Percentiles rank a stretch among this genome's conserved stretches.
Evolutionary conservation across 2,113 vertebrate species (phyloP).

Genomic region (Oreotrochilus melanogaster): DNA sequence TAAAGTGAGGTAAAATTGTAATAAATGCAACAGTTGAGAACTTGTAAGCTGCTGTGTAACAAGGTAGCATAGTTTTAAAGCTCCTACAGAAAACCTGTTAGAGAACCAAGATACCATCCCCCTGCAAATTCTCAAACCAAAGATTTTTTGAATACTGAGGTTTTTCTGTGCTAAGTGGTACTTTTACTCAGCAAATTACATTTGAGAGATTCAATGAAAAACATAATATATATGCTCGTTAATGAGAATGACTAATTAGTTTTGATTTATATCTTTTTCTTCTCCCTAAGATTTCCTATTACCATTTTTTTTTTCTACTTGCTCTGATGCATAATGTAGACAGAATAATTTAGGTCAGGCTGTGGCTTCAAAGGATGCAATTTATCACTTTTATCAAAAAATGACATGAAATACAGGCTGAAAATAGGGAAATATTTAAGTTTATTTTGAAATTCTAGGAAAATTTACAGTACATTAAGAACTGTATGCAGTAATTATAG

Average conservation of each 20-base stretch:
- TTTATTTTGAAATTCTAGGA: slow-evolving; percentile 33
- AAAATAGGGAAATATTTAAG: not conserved
- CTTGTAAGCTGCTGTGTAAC: slow-evolving; percentile 63
- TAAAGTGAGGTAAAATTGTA: slow-evolving; percentile 63
- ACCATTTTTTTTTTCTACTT: not conserved
- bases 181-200: slow-evolving; percentile 15
- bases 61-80: slow-evolving; percentile 41
- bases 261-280: slow-evolving; percentile 36
- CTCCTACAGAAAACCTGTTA: slow-evolving; percentile 13
- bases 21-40: slow-evolving; percentile 46
- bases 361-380: slow-evolving; percentile 21
- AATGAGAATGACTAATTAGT: slow-evolving; percentile 23
- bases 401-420: not conserved
- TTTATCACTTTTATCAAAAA: slow-evolving; percentile 28
- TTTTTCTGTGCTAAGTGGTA: not conserved
- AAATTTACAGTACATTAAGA: not conserved
- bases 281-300: not conserved
- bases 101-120: not conserved
- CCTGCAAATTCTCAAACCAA: not conserved
- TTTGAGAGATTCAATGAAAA: slow-evolving; percentile 20
- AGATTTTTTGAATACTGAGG: not conserved
- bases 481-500: not conserved
- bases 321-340: slow-evolving; percentile 11
- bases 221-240: slow-evolving; percentile 12
- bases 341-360: slow-evolving; percentile 38